These are phyloP conservation scores for Branchipolynoe longqiensis DNA, from an alignment of 2,888 invertebrate genomes.

Conservation along the genomic window DNA sequence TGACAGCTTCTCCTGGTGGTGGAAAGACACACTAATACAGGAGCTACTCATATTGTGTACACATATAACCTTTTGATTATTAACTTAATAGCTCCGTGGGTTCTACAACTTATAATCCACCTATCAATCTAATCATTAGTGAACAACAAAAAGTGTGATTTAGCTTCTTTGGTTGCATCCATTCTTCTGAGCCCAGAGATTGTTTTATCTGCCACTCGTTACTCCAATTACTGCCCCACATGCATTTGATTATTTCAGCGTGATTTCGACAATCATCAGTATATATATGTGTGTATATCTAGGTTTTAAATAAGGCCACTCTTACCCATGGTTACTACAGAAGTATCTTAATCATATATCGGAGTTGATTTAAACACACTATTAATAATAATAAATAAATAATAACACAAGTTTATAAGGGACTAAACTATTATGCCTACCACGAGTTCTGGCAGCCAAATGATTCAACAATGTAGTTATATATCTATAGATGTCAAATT, in stretches of 20 bases:
- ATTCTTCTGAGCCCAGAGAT: too few species aligned
- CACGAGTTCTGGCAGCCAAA: not conserved
- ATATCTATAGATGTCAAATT: not conserved
- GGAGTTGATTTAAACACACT: not conserved
- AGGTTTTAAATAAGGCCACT: constrained; percentile 44
- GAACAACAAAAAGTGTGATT: not conserved
- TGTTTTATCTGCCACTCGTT: not conserved
- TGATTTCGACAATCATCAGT: not conserved
- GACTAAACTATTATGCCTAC: not conserved
- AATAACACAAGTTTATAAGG: not conserved
- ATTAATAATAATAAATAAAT: not conserved
- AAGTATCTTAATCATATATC: not conserved
- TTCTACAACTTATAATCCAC: too few species aligned
- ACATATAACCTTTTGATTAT: too few species aligned
- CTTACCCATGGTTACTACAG: not conserved
- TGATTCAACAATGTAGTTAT: not conserved
- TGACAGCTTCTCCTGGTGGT: too few species aligned
- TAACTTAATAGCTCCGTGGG: too few species aligned
- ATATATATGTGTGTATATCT: not conserved
- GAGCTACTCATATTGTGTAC: too few species aligned
- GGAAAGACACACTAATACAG: too few species aligned
- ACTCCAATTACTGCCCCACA: not conserved
- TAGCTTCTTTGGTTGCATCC: too few species aligned
- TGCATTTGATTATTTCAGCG: not conserved
- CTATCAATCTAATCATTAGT: not conserved